Conservation (phyloP, 2,113 vertebrate species). For the Ardeotis arabs region DNA sequence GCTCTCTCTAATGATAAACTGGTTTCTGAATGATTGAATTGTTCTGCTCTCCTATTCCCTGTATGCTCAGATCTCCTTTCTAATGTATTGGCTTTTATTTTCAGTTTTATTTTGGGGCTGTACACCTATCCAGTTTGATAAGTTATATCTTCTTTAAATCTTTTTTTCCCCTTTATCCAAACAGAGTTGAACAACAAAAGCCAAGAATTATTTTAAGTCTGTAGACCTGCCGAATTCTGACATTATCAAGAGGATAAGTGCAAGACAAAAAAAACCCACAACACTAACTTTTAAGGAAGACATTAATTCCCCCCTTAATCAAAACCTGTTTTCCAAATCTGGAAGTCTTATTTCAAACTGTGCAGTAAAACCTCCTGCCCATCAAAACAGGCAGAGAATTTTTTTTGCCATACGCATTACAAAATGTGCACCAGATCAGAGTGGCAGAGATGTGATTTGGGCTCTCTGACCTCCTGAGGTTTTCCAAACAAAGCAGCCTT, state of each 20-base stretch:
- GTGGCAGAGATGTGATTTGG: neutral
- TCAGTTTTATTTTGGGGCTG: neutral
- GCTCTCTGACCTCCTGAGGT: neutral
- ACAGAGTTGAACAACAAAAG: neutral
- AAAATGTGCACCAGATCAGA: neutral
- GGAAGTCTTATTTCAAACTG: neutral
- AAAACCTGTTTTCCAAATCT: neutral
- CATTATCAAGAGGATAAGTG: neutral
- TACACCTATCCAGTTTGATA: neutral
- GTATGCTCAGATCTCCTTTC: neutral
- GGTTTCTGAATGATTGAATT: neutral
- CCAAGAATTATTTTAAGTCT: neutral
- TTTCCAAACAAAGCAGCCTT: neutral
- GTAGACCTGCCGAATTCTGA: neutral
- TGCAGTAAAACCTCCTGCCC: neutral
- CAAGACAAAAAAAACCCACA: neutral
- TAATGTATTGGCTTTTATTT: neutral
- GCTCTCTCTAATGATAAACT: neutral
- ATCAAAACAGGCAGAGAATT: neutral
- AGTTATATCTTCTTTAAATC: neutral
- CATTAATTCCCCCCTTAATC: neutral
- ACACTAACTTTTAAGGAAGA: neutral
- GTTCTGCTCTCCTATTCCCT: neutral
- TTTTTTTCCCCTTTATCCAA: neutral
- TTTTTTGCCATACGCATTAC: fast-evolving